A percentile compares a stretch with the other conserved stretches of the same genome.
phyloP scores from a whole-genome alignment of 2,797 vertebrate genomes.

The Spatula versicolor region DNA sequence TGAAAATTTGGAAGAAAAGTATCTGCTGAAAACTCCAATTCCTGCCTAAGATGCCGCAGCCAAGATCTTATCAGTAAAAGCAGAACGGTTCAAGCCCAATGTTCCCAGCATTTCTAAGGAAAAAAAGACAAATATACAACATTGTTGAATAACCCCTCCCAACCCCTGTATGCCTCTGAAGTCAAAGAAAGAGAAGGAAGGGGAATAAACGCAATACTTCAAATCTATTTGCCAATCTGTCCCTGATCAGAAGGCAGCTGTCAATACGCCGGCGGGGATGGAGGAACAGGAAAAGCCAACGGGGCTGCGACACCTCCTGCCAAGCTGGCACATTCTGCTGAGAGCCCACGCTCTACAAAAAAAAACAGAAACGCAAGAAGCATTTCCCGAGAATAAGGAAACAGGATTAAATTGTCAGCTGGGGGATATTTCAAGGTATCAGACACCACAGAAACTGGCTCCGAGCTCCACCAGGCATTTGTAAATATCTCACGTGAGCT shows the following conservation, averaged over 20 bases:
- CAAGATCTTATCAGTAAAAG: not conserved
- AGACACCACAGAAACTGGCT: not conserved
- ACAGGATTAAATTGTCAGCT: not conserved
- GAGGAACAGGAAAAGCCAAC: not conserved
- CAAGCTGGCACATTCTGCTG: not conserved
- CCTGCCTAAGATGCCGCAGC: accelerated
- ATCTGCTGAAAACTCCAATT: not conserved
- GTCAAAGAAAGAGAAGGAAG: not conserved
- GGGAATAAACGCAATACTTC: not conserved
- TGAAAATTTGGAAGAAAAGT: not conserved
- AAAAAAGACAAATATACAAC: accelerated
- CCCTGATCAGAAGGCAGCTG: not conserved
- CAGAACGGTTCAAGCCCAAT: not conserved
- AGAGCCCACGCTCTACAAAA: not conserved
- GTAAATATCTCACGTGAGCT: not conserved
- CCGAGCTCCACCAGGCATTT: not conserved
- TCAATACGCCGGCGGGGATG: not conserved
- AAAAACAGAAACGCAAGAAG: not conserved
- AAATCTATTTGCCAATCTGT: not conserved
- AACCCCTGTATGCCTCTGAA: accelerated
- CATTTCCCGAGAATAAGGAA: not conserved
- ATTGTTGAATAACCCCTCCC: not conserved
- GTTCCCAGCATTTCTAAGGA: not conserved
- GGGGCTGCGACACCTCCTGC: not conserved
- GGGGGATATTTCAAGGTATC: not conserved